phyloP scores from a whole-genome alignment of 2,113 vertebrate genomes.

The Carollia perspicillata region DNA sequence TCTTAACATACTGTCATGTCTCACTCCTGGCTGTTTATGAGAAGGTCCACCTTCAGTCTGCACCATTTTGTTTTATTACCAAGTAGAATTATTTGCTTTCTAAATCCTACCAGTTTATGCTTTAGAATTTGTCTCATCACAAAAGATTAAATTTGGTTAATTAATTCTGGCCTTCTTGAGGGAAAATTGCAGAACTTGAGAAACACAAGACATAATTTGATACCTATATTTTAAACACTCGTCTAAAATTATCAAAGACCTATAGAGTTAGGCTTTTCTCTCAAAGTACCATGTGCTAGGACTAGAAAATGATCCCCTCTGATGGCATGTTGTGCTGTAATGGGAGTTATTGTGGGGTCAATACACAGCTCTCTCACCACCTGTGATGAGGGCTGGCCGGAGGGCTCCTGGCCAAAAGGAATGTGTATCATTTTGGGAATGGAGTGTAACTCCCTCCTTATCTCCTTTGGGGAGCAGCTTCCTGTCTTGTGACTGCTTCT shows the following conservation, averaged over 20 bases:
- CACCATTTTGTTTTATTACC: neutral
- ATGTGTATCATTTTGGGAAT: too few species aligned
- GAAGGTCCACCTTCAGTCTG: neutral
- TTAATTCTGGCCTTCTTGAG: constrained; percentile 3
- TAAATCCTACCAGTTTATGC: neutral
- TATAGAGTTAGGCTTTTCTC: neutral
- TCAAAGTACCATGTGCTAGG: neutral
- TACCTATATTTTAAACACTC: neutral
- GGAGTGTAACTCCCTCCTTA: too few species aligned
- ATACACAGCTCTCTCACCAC: too few species aligned
- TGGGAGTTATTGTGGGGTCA: neutral
- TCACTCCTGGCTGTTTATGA: neutral
- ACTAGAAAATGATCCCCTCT: neutral
- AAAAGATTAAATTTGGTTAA: neutral
- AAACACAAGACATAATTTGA: neutral
- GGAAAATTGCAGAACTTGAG: constrained; percentile 15
- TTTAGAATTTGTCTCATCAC: neutral
- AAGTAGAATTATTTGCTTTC: neutral
- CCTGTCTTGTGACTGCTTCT: too few species aligned
- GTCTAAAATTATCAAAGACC: constrained; percentile 1
- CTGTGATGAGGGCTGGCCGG: too few species aligned
- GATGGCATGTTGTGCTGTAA: neutral
- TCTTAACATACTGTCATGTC: neutral
- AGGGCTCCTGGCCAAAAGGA: too few species aligned
- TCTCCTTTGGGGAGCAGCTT: too few species aligned